phyloP scores from a whole-genome alignment of 2,113 vertebrate genomes.

The Paradisaea rubra region DNA sequence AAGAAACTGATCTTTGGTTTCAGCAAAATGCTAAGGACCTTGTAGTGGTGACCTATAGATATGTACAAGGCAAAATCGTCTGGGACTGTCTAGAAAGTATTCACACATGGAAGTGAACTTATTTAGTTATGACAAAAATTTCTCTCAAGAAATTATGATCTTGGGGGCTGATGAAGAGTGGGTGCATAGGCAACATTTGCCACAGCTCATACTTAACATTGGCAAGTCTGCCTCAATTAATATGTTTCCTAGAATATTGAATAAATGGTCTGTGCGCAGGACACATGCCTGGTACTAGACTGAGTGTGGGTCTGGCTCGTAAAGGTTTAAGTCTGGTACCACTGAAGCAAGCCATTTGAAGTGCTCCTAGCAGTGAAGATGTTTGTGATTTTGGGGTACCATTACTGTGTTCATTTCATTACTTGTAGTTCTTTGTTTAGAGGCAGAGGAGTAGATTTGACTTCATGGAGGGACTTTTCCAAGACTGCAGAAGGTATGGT shows the following conservation, averaged over 20 bases:
- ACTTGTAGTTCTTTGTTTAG: background rate
- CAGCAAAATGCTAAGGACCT: background rate
- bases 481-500: background rate
- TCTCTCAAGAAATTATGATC: background rate
- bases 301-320: background rate
- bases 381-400: background rate
- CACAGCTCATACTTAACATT: background rate
- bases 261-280: background rate
- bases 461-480: background rate
- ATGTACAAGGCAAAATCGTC: background rate
- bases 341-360: background rate
- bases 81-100: background rate
- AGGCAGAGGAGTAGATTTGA: background rate
- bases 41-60: background rate
- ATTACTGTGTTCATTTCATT: background rate
- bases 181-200: background rate
- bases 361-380: background rate
- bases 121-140: background rate
- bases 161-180: background rate
- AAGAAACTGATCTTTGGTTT: background rate
- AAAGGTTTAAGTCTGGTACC: background rate
- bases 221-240: background rate
- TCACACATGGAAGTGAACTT: background rate
- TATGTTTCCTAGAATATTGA: background rate
- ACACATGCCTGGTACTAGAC: background rate